Conservation (phyloP, 1,140 invertebrate genomes). For the Eurytemora carolleeae region DNA sequence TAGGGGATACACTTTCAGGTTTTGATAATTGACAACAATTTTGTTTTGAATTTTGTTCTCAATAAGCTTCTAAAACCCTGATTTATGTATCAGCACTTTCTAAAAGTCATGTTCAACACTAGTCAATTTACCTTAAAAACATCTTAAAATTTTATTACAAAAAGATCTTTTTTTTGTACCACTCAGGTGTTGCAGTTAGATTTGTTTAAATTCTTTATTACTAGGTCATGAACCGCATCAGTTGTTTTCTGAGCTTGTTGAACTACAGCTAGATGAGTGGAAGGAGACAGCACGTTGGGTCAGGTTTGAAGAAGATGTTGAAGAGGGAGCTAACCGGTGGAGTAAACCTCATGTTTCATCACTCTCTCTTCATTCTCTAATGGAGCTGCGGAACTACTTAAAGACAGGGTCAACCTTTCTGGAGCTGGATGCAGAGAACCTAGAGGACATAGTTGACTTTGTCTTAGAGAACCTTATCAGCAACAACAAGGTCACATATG, state of each 20-base stretch:
- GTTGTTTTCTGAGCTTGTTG: slow-evolving; percentile 88
- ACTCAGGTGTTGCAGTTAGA: too few species aligned
- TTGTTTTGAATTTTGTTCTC: too few species aligned
- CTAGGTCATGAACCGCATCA: slow-evolving; percentile 38
- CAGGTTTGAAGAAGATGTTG: slow-evolving; percentile 84
- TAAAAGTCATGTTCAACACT: too few species aligned
- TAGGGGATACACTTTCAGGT: too few species aligned
- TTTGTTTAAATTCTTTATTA: too few species aligned
- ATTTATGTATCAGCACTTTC: too few species aligned
- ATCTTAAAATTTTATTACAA: too few species aligned
- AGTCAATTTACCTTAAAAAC: too few species aligned
- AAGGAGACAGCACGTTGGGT: slow-evolving; percentile 94
- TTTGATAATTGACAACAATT: too few species aligned
- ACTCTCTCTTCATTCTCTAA: slow-evolving; percentile 67
- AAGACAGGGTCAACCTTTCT: slow-evolving; percentile 77
- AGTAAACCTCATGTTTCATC: slow-evolving; percentile 86
- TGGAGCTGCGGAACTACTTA: slow-evolving; percentile 50
- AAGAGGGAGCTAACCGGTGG: slow-evolving; percentile 83
- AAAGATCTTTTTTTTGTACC: too few species aligned
- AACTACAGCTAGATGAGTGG: slow-evolving; percentile 65
- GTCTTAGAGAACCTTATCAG: slow-evolving; percentile 78
- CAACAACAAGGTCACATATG: slow-evolving; percentile 46
- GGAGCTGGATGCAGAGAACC: slow-evolving; percentile 61
- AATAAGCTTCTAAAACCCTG: too few species aligned
- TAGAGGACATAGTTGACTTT: slow-evolving; percentile 73